Percentiles rank a stretch among this genome's conserved stretches.
Evolutionary conservation across 2,888 invertebrate genomes (phyloP).

Genomic region (Drosophila sordidula): DNA sequence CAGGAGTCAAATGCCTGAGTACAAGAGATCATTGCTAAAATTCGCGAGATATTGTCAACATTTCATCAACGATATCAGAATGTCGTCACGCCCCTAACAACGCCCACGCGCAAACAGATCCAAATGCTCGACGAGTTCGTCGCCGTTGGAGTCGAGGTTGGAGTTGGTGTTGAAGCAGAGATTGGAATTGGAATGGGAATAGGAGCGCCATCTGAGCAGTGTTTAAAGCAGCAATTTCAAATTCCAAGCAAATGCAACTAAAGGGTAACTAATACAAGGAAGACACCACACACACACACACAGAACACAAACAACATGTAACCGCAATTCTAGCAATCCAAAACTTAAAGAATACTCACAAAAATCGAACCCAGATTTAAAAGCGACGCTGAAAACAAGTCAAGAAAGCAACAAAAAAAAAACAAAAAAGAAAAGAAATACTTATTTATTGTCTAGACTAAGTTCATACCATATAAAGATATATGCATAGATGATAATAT

Average conservation of each 20-base stretch:
- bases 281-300: conserved; percentile 20
- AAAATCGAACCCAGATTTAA: conserved; percentile 27
- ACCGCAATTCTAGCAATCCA: conserved; percentile 66
- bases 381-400: conserved; percentile 44
- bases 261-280: conserved; percentile 47
- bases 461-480: conserved; percentile 47
- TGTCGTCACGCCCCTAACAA: conserved; percentile 85
- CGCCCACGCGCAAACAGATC: conserved; percentile 82
- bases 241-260: conserved; percentile 43
- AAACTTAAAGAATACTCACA: conserved; percentile 50
- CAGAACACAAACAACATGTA: conserved; percentile 25
- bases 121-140: conserved; percentile 68
- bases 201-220: conserved; percentile 2
- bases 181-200: background rate
- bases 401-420: conserved; percentile 19
- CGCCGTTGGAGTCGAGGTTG: conserved; percentile 36
- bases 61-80: conserved; percentile 87
- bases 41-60: conserved; percentile 91
- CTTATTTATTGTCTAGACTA: conserved; percentile 76
- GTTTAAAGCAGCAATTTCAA: conserved; percentile 15
- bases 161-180: background rate
- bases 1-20: conserved; percentile 96
- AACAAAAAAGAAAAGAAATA: conserved; percentile 43
- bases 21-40: conserved; percentile 94
- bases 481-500: conserved; percentile 20